Evolutionary conservation across 2,113 vertebrate genomes (phyloP).

Genomic region (Dicentrarchus labrax): DNA sequence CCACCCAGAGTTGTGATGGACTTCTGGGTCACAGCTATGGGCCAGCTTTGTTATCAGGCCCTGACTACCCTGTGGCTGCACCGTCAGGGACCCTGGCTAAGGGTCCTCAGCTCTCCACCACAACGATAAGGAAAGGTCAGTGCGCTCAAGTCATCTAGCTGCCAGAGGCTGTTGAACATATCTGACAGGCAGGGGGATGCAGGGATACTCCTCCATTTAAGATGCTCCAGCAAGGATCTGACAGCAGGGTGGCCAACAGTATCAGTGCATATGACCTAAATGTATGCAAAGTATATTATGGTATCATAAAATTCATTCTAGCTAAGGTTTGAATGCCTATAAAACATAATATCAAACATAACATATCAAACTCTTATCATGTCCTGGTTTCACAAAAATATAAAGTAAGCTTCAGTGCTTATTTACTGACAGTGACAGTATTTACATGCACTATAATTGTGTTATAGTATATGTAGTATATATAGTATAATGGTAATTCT

Average conservation of each 20-base stretch:
- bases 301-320: neutral
- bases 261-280: neutral
- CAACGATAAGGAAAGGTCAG: constrained; percentile 86
- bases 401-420: neutral
- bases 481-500: no score
- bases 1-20: constrained; percentile 61
- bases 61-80: constrained; percentile 70
- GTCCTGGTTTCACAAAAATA: neutral
- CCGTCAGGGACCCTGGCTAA: constrained; percentile 80
- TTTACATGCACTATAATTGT: neutral
- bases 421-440: neutral
- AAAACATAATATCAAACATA: no score
- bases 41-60: constrained; percentile 84
- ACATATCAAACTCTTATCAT: no score
- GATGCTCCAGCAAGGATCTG: constrained; percentile 7
- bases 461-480: neutral
- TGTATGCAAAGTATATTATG: no score
- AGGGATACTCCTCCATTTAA: constrained; percentile 29
- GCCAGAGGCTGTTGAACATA: constrained; percentile 52
- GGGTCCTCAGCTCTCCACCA: constrained; percentile 79
- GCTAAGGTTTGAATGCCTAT: neutral
- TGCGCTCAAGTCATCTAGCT: constrained; percentile 36
- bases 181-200: constrained; percentile 31
- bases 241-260: neutral
- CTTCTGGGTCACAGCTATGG: constrained; percentile 85